These are phyloP conservation scores for Archaeoteleia sp. DNA, from an alignment of 2,888 invertebrate genomes.

Conservation along the genomic window DNA sequence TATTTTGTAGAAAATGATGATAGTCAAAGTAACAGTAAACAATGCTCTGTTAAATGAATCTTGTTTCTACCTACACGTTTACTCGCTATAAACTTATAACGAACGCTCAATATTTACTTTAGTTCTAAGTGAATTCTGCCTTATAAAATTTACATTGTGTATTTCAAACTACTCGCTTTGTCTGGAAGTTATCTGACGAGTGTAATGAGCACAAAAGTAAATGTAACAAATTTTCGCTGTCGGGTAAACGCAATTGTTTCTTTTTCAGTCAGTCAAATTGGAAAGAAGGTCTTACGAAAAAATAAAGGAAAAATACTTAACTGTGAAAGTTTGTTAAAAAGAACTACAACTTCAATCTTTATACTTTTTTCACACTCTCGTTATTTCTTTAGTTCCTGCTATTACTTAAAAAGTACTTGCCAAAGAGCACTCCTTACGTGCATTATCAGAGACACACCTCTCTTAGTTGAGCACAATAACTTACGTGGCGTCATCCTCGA, in stretches of 20 bases:
- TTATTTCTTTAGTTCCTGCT: conserved; percentile 38
- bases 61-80: too few species aligned
- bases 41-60: too few species aligned
- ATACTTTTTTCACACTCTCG: conserved; percentile 34
- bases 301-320: conserved; percentile 24
- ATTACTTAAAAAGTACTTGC: conserved; percentile 33
- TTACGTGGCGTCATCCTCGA: conserved; percentile 39
- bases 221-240: neutral
- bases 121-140: neutral
- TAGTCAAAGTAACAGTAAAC: too few species aligned
- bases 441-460: conserved; percentile 7
- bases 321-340: conserved; percentile 27
- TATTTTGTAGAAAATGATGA: too few species aligned
- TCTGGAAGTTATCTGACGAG: neutral
- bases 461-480: conserved; percentile 28
- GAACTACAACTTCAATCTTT: conserved; percentile 35
- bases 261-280: conserved; percentile 13
- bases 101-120: neutral
- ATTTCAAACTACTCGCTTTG: neutral
- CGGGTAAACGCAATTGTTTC: conserved; percentile 4
- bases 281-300: conserved; percentile 13
- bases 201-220: conserved; percentile 9
- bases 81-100: neutral
- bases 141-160: neutral
- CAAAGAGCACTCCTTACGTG: conserved; percentile 33